Evolutionary conservation across 2,888 invertebrate species (phyloP), one percentile per base, ranked within the genome.

Genomic region (Tetragonula carbonaria): DNA sequence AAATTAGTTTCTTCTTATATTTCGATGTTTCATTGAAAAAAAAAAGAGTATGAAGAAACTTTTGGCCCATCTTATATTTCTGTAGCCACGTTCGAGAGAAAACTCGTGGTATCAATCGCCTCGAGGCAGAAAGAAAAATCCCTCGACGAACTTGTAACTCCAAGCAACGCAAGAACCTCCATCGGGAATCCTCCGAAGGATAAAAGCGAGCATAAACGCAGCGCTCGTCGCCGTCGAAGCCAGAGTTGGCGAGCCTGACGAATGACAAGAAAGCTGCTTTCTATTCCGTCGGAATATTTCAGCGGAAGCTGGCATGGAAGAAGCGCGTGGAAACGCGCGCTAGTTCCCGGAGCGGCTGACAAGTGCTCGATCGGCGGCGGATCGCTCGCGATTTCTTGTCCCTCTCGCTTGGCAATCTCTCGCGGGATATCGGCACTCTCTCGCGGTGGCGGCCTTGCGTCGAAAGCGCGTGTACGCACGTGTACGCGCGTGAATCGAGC

Each of bases 401-500:
- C 62, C 23, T 28, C 28, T 28, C 65, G 65, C 2, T 14, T 33
- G 62, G 8, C 14, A 59, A 16, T 53, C 55, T n/a, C 38, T 68
- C 67, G 74, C 78, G 83, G 33, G 13, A 78, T 82, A 86, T 88
- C 79, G 67, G 73, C 76, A 28, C 28, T 28, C 28, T 28, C 28
- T 63, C 73, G 86, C 82, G 81, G 88, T 85, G 86, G 82, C 82
- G 86, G 83, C 82, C 63, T 72, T 77, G 78, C 78, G 65, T 18
- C 33, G 71, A 83, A 78, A 80, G 59, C 79, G 79, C 50, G n/a
- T 62, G 82, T 79, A 80, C 84, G 84, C 86, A 45, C 75, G 68
- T 18, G 83, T 86, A 84, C 84, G 82, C 84, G 84, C 75, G 80
- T 84, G 51, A 85, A 87, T 74, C 75, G 79, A 78, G 82, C n/a